These are phyloP conservation scores for Neocrepidodera transversa DNA, from an alignment of 2,888 invertebrate genomes.

Conservation along the genomic window DNA sequence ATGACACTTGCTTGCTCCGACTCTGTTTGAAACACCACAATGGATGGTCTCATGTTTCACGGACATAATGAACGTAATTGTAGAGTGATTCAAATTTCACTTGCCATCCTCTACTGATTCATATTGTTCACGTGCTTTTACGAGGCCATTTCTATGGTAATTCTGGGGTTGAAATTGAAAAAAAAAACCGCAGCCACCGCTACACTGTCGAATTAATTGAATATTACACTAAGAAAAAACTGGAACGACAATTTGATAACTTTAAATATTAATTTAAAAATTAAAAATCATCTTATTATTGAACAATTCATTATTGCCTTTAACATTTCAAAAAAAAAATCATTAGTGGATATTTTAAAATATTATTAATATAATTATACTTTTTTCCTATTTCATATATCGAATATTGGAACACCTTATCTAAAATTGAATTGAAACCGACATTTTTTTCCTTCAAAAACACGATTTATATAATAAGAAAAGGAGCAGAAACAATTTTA, in stretches of 20 bases:
- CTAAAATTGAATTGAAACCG: too few species aligned
- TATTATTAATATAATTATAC: too few species aligned
- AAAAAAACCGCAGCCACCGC: constrained; percentile 11
- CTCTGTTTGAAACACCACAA: constrained; percentile 6
- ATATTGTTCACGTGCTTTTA: constrained; percentile 35
- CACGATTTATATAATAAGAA: neutral
- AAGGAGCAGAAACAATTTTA: neutral
- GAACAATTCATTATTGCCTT: too few species aligned
- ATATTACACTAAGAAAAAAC: too few species aligned
- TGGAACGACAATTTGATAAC: too few species aligned
- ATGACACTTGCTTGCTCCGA: constrained; percentile 1
- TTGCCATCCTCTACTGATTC: constrained; percentile 29
- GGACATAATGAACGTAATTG: constrained; percentile 33
- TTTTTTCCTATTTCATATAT: too few species aligned
- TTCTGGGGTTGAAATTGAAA: constrained; percentile 27
- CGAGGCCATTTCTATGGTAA: constrained; percentile 37
- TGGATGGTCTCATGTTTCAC: constrained; percentile 25
- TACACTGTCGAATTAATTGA: constrained; percentile 10
- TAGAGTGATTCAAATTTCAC: constrained; percentile 33
- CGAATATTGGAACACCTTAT: too few species aligned
- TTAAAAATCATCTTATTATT: too few species aligned
- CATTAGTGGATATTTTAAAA: too few species aligned
- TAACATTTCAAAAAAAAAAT: too few species aligned
- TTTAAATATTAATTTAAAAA: too few species aligned
- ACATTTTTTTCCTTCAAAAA: too few species aligned